Base-by-base conservation (phyloP, 2,888 invertebrate genomes). In the Buathra laborator region DNA sequence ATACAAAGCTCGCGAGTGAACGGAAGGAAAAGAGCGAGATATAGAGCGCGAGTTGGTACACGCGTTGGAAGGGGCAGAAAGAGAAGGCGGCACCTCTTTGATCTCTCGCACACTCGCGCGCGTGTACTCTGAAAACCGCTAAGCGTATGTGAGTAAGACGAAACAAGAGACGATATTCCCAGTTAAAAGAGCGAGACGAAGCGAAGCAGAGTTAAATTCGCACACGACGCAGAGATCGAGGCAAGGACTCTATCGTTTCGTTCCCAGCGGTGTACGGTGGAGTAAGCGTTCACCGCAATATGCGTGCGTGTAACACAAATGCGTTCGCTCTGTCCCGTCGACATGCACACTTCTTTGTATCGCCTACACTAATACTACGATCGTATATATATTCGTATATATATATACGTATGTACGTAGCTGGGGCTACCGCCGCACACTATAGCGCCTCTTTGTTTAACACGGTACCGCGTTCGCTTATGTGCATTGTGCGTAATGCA, bases 11-110 rank as follows among this genome's bases (percentile, higher is more conserved):
- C 44, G 53, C 59, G 56, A 68, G 56, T 46, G 76, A 75, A 79
- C 78, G 75, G 71, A 72, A 81, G 72, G 80, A 66, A 81, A 81
- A 64, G 71, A 72, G 72, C 67, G 68, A 79, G 66, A 80, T 76
- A 48, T 51, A 67, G 59, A 44, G 67, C 70, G 48, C 51, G 37
- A 59, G 72, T 66, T 72, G 62, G 78, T 82, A 64, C 70, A 79
- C 77, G 84, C 66, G 83, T 24, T 53, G 78, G 82, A 62, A 56
- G 86, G 86, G 87, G 89, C 85, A 83, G 89, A 87, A 70, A 75
- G 88, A 88, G 88, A 89, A 90, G 87, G 88, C 92, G 92, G 90
- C 90, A 87, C 67, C 88, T 88, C 90, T 92, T 92, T 92, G 92
- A 92, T 92, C 91, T 90, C 87, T 84, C 86, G 85, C 91, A 89